phyloP scores from a whole-genome alignment of 2,888 invertebrate genomes.

The Andrena praecox region DNA sequence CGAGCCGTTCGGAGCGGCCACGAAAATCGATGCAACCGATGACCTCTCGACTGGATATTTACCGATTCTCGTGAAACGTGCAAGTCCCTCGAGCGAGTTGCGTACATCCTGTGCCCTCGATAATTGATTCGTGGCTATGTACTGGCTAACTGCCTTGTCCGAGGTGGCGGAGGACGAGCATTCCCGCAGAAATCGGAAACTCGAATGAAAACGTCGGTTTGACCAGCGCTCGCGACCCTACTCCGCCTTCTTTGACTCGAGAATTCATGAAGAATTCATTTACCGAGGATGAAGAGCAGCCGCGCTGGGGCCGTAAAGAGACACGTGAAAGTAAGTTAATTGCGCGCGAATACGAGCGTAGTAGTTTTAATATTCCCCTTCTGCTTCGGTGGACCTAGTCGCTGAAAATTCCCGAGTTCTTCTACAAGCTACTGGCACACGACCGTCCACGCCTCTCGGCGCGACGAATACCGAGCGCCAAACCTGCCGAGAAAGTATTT shows the following conservation, averaged over 20 bases:
- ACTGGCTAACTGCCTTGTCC: conserved; percentile 52
- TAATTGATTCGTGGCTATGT: conserved; percentile 27
- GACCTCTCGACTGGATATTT: conserved; percentile 58
- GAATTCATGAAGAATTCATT: conserved; percentile 21
- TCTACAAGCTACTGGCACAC: too few species aligned
- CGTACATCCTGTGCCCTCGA: conserved; percentile 18
- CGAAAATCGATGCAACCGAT: conserved; percentile 51
- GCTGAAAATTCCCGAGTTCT: background rate
- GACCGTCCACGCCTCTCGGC: too few species aligned
- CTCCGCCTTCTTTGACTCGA: background rate
- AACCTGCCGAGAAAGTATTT: background rate
- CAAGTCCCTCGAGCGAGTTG: background rate
- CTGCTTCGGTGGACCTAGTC: background rate
- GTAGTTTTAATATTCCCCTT: background rate
- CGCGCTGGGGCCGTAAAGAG: background rate
- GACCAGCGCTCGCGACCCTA: background rate
- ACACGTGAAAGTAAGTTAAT: background rate
- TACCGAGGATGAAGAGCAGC: background rate
- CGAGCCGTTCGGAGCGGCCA: conserved; percentile 6
- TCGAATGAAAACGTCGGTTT: background rate
- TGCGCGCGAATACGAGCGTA: background rate
- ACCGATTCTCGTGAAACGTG: conserved; percentile 42
- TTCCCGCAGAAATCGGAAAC: conserved; percentile 22
- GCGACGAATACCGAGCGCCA: background rate
- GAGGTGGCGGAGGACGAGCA: conserved; percentile 14